Conservation (phyloP, 2,113 vertebrate genomes). For the Rissa tridactyla region DNA sequence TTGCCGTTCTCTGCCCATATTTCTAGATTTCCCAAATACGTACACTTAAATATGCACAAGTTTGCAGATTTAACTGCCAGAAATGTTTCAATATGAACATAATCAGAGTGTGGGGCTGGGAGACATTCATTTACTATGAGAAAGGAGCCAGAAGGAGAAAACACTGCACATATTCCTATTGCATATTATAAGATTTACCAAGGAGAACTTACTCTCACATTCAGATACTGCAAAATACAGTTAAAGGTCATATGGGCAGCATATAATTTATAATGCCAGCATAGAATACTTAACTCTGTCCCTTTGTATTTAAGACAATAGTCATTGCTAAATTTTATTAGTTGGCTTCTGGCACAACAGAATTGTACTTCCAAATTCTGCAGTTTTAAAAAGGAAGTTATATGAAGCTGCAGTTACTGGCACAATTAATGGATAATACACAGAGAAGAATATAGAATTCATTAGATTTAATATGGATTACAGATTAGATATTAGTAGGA, state of each 20-base stretch:
- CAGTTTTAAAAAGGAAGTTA: constrained; percentile 1
- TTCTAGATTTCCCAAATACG: neutral
- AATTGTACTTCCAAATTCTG: neutral
- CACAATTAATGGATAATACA: neutral
- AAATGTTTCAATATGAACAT: neutral
- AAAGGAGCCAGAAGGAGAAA: neutral
- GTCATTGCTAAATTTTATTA: neutral
- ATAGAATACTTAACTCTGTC: neutral
- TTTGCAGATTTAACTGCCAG: neutral
- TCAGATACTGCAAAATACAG: neutral
- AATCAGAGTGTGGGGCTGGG: neutral
- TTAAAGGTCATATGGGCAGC: neutral
- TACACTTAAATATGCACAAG: neutral
- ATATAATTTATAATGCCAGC: neutral
- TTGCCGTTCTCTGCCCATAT: neutral
- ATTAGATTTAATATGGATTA: neutral
- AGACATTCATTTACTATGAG: neutral
- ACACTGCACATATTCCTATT: neutral
- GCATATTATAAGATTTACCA: neutral
- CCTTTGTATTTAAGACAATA: neutral
- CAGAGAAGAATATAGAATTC: neutral
- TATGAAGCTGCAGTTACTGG: neutral
- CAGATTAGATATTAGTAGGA: neutral
- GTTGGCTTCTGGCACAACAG: neutral
- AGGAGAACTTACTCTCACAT: neutral